Base-by-base conservation (phyloP, 2,113 vertebrate species). In the Microcebus tavaratra region DNA sequence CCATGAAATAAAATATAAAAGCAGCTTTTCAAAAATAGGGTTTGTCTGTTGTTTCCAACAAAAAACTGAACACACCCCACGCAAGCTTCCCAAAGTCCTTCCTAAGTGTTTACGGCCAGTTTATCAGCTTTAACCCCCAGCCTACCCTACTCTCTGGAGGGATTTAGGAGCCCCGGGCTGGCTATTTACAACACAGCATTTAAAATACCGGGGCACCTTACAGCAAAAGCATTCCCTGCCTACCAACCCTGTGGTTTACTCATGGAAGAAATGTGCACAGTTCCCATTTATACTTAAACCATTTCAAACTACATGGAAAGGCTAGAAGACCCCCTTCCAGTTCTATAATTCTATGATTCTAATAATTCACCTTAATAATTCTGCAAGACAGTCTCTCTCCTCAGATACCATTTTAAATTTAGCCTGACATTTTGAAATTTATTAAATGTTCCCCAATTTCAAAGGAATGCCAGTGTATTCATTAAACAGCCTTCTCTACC, bases 131-230 rank as follows among this genome's bases (percentile, higher is more conserved):
- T 82, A 61, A 65, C 27, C 50, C 61, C 53, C 73, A 36, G 21
- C 23, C 45, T 27, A 31, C 42, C n/a, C 86, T 5, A 61, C 48
- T 10, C 42, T 9, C 0, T 31, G 10, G 29, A 36, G 63, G 50
- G 86, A 63, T 39, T 82, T 78, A 86, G 87, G 63, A 88, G 90
- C 45, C 70, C 12, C 67, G 45, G 65, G 17, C 48, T n/a, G 82
- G 82, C 67, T 96, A 93, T 91, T 97, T 93, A 96, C 93, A 94
- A 93, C n/a, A 85, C 18, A 75, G 68, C 80, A 89, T 94, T 97
- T 95, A 95, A 95, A 96, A 92, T 34, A 92, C 95, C 93, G 91
- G 97, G 96, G 73, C 79, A 65, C 91, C 84, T 93, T 89, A 95
- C 59, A 87, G 91, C 97, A 97, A 89, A 91, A 97, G 57, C 50